Conservation (phyloP, 1,140 invertebrate species). For the Schmidtea mediterranea region DNA sequence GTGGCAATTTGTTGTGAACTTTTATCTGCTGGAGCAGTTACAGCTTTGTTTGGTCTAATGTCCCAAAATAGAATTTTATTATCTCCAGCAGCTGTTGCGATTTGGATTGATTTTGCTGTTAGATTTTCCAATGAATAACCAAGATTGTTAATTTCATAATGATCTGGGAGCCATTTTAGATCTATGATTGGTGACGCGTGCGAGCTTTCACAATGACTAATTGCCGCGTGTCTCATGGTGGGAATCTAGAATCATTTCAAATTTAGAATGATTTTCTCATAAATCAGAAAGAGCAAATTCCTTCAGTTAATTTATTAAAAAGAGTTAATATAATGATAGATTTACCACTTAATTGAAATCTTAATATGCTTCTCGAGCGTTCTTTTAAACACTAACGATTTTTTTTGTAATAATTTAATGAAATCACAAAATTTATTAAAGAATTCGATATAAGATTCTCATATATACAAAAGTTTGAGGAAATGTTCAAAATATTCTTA, state of each 20-base stretch:
- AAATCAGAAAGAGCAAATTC: too few relatives aligned
- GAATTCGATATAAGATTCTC: too few relatives aligned
- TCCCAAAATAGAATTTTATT: background rate
- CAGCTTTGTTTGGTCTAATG: background rate
- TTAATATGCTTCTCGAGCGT: too few relatives aligned
- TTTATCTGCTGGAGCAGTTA: background rate
- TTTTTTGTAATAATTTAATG: too few relatives aligned
- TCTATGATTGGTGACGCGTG: background rate
- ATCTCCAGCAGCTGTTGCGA: background rate
- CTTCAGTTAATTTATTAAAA: too few relatives aligned
- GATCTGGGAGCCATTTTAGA: background rate
- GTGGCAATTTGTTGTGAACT: background rate
- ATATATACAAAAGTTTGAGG: too few relatives aligned
- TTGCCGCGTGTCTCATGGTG: slow-evolving; percentile 5
- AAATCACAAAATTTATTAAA: too few relatives aligned
- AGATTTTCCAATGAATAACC: background rate
- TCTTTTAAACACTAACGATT: too few relatives aligned
- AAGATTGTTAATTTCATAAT: slow-evolving; percentile 1
- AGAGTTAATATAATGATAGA: too few relatives aligned
- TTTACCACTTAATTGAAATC: too few relatives aligned
- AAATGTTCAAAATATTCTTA: too few relatives aligned
- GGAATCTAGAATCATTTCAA: slow-evolving; percentile 5
- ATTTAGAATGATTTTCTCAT: background rate
- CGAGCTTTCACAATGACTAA: background rate
- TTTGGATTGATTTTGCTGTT: background rate